phyloP scores from a whole-genome alignment of 2,888 invertebrate species.

The Diarsia brunnea region DNA sequence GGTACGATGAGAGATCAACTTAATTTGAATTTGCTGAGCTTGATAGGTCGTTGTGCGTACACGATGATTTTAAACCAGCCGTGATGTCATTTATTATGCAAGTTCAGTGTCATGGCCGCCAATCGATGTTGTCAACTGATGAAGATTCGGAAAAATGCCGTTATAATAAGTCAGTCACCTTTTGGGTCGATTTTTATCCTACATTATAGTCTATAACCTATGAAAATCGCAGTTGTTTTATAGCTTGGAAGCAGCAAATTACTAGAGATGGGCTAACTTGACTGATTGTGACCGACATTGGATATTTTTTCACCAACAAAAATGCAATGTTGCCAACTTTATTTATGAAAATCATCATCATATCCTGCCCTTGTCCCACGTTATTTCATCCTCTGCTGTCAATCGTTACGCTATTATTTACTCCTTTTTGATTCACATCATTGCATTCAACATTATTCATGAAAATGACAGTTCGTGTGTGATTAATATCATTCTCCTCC shows the following conservation, averaged over 20 bases:
- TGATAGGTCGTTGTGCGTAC: slow-evolving; percentile 1
- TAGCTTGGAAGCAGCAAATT: neutral
- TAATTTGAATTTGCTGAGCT: too few species aligned
- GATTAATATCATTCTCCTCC: too few species aligned
- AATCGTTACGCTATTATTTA: too few species aligned
- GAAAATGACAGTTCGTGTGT: too few species aligned
- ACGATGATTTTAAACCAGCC: slow-evolving; percentile 54
- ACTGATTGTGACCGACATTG: neutral
- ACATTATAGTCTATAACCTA: neutral
- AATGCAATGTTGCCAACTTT: neutral
- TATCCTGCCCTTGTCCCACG: too few species aligned
- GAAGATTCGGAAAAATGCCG: slow-evolving; percentile 40
- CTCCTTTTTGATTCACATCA: too few species aligned
- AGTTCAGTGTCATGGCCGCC: slow-evolving; percentile 72
- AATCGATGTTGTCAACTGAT: slow-evolving; percentile 37
- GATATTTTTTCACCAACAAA: neutral
- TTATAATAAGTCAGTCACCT: slow-evolving; percentile 12
- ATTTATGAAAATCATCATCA: neutral
- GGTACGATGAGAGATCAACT: too few species aligned
- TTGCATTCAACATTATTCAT: too few species aligned
- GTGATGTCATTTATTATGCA: slow-evolving; percentile 70
- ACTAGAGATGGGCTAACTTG: neutral
- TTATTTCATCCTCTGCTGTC: too few species aligned
- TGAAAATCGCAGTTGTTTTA: neutral
- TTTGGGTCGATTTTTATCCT: neutral